Evolutionary conservation across 2,113 vertebrate genomes (phyloP).

Genomic region (Glaucomys volans): DNA sequence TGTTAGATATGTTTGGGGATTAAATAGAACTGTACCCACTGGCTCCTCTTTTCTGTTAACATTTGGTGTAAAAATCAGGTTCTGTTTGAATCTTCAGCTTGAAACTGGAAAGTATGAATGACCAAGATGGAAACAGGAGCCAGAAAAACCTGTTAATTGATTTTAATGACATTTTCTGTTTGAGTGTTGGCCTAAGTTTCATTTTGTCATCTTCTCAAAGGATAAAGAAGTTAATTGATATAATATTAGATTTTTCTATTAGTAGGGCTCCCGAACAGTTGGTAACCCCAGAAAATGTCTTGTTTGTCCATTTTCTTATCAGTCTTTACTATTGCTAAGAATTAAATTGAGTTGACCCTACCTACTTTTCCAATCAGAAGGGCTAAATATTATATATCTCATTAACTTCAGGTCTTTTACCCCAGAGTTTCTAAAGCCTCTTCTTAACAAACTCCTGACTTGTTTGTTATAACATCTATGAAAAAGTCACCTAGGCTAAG

Average conservation of each 20-base stretch:
- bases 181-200: neutral
- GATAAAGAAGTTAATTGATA: neutral
- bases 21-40: neutral
- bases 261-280: neutral
- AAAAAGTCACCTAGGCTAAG: neutral
- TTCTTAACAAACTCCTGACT: neutral
- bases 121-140: neutral
- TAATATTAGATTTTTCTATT: neutral
- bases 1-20: neutral
- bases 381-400: accelerated
- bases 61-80: neutral
- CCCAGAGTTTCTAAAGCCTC: neutral
- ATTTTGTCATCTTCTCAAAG: neutral
- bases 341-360: neutral
- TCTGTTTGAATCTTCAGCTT: neutral
- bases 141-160: neutral
- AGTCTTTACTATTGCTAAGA: accelerated
- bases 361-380: neutral
- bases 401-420: neutral
- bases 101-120: neutral
- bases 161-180: neutral
- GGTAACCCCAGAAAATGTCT: neutral
- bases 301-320: neutral
- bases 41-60: neutral
- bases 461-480: neutral